Percentiles rank a stretch among this genome's conserved stretches.
These are phyloP conservation scores for Leptobrachium leishanense DNA, from an alignment of 2,113 vertebrate genomes.

Conservation along the genomic window DNA sequence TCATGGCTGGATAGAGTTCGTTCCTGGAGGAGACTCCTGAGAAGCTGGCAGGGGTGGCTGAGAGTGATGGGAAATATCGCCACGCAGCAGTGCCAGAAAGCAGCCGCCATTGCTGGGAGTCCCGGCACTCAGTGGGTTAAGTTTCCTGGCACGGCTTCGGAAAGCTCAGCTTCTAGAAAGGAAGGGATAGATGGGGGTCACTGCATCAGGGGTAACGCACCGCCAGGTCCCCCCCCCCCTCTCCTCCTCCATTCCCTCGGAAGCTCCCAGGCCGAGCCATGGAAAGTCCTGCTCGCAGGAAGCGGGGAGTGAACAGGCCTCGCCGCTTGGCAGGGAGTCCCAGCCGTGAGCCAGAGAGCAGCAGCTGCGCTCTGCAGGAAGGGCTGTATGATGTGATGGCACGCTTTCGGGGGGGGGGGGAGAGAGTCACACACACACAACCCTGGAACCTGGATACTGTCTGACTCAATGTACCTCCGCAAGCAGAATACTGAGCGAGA, in stretches of 20 bases:
- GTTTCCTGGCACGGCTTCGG: too few species aligned
- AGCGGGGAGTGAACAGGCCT: conserved; percentile 40
- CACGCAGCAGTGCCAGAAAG: too few species aligned
- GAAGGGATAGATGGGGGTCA: background rate
- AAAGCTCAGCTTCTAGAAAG: background rate
- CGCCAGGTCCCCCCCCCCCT: background rate
- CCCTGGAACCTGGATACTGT: too few species aligned
- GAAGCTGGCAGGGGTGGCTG: too few species aligned
- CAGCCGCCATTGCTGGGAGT: too few species aligned
- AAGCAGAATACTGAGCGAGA: too few species aligned
- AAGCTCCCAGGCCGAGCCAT: conserved; percentile 52
- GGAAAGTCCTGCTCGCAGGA: conserved; percentile 50
- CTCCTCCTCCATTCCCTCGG: conserved; percentile 11
- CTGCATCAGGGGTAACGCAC: background rate
- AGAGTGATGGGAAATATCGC: too few species aligned
- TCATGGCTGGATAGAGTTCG: too few species aligned
- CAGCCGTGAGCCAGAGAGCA: conserved; percentile 28
- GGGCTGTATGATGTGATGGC: conserved; percentile 25
- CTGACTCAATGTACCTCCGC: too few species aligned
- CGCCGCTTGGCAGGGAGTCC: conserved; percentile 47
- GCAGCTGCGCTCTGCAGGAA: conserved; percentile 61
- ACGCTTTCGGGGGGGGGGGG: background rate
- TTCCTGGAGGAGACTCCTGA: too few species aligned
- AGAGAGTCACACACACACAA: background rate
- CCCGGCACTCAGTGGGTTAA: too few species aligned